Base-by-base conservation (phyloP, 2,888 invertebrate genomes). In the Gryllus longicercus region DNA sequence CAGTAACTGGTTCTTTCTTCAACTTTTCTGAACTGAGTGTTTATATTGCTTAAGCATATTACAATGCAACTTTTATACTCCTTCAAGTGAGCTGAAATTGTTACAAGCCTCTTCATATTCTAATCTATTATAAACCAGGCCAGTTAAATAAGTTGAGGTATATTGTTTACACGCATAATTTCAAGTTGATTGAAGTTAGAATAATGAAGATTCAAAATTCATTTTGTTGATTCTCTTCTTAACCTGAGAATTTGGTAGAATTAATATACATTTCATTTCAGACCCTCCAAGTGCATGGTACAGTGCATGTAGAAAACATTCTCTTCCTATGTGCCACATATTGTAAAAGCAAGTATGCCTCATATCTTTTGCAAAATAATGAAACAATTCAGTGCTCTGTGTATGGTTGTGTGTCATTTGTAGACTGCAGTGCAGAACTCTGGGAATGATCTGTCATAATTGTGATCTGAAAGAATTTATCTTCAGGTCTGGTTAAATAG, bases 1-100 rank as follows among this genome's bases (percentile, higher is more conserved):
- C 63, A 63, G n/a, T n/a, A 10, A 16, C 63, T 63, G 63, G 63
- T n/a, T 12, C n/a, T n/a, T 63, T n/a, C 63, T 63, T n/a, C n/a
- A n/a, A 63, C 63, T 63, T 63, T 63, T 63, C 63, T 63, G 63
- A 63, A 63, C 63, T 63, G 63, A 63, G 63, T 63, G 63, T 63
- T 63, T 63, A 63, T 63, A 63, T 18, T 63, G 63, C 63, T 63
- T 63, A 14, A 63, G 63, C 63, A 63, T 63, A 1, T 18, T 63
- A n/a, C 16, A 63, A 63, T 63, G 63, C 63, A 63, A 63, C 63
- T 63, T 63, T 63, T 63, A 63, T 63, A 63, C 63, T 63, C 63
- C 63, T 63, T 63, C 63, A 63, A 63, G 16, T 63, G 63, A 63
- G 63, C 63, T 63, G 63, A 63, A 63, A 63, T 63, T 63, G 63